Percentiles rank a stretch among this genome's conserved stretches.
phyloP scores from a whole-genome alignment of 2,113 vertebrate genomes.

The Chamaetylas fuelleborni region DNA sequence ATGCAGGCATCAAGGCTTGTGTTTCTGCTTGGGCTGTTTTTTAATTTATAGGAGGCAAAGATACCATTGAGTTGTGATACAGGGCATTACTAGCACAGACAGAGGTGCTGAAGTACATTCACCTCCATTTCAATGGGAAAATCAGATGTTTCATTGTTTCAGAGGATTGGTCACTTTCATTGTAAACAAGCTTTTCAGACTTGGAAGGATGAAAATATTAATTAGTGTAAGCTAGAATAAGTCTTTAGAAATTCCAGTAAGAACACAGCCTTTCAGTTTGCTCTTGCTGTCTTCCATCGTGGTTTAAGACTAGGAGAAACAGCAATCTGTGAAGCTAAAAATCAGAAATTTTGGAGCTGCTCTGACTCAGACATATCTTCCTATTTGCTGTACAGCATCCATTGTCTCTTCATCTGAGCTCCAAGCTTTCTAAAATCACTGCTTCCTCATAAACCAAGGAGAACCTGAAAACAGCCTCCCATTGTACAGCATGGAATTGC shows the following conservation, averaged over 20 bases:
- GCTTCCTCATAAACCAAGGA: background rate
- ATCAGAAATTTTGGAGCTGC: background rate
- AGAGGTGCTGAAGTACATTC: background rate
- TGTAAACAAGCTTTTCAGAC: background rate
- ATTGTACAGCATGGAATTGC: rapidly evolving
- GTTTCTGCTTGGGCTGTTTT: background rate
- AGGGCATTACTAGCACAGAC: background rate
- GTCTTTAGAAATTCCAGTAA: background rate
- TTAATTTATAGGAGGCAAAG: background rate
- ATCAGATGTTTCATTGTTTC: background rate
- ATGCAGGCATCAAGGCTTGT: background rate
- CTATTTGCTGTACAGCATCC: background rate
- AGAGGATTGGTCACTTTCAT: background rate
- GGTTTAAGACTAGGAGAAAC: background rate
- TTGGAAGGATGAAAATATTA: background rate
- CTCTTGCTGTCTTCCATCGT: background rate
- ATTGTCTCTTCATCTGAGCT: background rate
- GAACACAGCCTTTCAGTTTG: background rate
- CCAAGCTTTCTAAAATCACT: background rate
- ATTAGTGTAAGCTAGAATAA: background rate
- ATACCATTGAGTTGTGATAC: rapidly evolving
- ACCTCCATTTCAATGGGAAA: background rate
- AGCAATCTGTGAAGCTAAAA: background rate
- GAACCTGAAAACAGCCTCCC: background rate
- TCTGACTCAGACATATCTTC: background rate